Conservation (phyloP, 2,113 vertebrate genomes). For the Camelus dromedarius region DNA sequence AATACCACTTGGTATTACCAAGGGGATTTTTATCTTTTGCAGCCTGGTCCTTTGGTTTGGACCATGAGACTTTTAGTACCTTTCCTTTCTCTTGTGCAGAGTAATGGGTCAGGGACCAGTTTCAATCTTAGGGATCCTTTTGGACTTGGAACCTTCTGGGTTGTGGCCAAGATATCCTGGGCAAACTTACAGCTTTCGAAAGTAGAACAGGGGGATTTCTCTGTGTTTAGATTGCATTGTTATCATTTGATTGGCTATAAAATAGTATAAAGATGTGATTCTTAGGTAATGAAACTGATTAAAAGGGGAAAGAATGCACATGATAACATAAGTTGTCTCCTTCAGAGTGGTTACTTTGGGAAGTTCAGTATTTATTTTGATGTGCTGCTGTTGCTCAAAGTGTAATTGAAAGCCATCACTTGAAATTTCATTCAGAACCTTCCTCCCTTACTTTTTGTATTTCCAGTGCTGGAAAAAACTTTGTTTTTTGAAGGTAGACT, state of each 20-base stretch:
- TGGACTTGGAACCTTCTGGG: neutral
- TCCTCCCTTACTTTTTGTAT: constrained; percentile 44
- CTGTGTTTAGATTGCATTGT: constrained; percentile 42
- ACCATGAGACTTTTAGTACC: neutral
- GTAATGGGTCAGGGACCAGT: neutral
- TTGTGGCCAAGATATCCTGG: neutral
- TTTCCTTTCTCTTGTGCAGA: constrained; percentile 23
- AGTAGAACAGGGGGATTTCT: neutral
- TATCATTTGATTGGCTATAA: neutral
- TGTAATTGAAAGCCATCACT: constrained; percentile 19
- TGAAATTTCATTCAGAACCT: constrained; percentile 24
- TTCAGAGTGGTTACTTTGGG: constrained; percentile 14
- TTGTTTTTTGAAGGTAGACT: constrained; percentile 40
- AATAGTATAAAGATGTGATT: neutral
- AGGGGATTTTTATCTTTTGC: neutral
- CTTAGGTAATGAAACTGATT: neutral
- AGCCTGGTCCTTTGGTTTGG: constrained; percentile 2
- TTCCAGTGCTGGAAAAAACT: neutral
- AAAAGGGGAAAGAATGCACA: neutral
- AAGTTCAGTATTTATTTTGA: neutral
- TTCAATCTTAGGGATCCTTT: constrained; percentile 11
- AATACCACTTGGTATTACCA: neutral
- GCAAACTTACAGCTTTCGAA: neutral
- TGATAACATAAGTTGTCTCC: neutral
- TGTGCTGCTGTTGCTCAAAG: neutral